Evolutionary conservation across 2,888 invertebrate genomes (phyloP), one percentile per base, ranked within the genome.

Genomic region (Lapara coniferarum): DNA sequence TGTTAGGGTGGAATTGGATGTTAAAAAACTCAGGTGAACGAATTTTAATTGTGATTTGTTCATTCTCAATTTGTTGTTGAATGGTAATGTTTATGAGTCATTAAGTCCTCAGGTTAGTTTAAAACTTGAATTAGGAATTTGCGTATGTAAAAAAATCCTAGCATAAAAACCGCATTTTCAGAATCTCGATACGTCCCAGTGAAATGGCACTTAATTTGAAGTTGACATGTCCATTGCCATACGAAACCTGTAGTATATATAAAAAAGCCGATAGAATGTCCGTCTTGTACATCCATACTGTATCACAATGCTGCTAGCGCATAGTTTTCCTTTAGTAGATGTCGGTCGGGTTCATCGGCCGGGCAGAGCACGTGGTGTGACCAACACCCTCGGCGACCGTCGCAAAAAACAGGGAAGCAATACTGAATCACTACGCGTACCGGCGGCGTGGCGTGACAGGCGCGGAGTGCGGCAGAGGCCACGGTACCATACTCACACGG

Each of bases 321-420:
- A 86, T 86, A 86, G 84, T 85, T 85, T 88, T 87, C 89, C 89
- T 89, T 87, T 86, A 87, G 82, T 80, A 89, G 87, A 83, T 79
- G 78, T 80, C 78, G 80, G 78, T 78, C 83, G 89, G 86, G 91
- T 87, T 91, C 90, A 86, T 84, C 75, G 89, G 77, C 91, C 91
- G 85, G 73, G 71, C 77, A 70, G 83, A 82, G 85, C 89, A 89
- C 88, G 88, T 88, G 88, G 87, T 81, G 79, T 78, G 84, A 81
- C 81, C 89, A 87, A 89, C 90, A 90, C 89, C 87, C 89, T 86
- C 84, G 71, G 72, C 74, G 70, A 76, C 71, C 75, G 69, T 74
- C 75, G 85, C 85, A 89, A 89, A 89, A 89, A 89, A 87, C 84
- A 86, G 85, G 86, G 86, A 85, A 87, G 81, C 82, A 75, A 78